These are phyloP conservation scores for Stratiomys singularior DNA, from an alignment of 2,888 invertebrate genomes.

Conservation along the genomic window DNA sequence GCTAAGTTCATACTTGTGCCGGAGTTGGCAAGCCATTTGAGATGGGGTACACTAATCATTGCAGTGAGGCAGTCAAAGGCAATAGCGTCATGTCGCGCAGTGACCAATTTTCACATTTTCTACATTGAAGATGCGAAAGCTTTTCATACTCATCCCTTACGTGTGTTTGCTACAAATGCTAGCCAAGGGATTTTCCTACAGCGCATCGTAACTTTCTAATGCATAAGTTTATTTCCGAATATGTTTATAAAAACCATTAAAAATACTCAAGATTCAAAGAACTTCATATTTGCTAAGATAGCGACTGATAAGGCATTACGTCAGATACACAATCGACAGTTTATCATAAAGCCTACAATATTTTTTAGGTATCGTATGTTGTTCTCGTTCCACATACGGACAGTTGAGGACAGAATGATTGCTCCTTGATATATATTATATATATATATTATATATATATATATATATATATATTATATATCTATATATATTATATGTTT, in stretches of 20 bases:
- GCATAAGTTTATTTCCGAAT: background rate
- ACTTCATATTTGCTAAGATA: background rate
- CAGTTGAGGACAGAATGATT: no score
- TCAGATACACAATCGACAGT: background rate
- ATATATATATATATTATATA: no score
- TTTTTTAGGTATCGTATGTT: no score
- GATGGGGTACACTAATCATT: slow-evolving; percentile 13
- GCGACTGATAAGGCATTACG: slow-evolving; percentile 19
- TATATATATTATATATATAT: no score
- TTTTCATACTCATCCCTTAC: background rate
- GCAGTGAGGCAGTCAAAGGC: slow-evolving; percentile 44
- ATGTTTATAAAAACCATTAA: no score
- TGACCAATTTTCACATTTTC: background rate
- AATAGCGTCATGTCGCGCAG: slow-evolving; percentile 11
- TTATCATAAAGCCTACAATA: background rate
- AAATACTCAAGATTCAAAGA: background rate
- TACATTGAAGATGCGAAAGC: slow-evolving; percentile 7
- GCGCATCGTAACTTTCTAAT: background rate
- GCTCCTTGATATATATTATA: no score
- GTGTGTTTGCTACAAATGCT: background rate
- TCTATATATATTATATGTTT: no score
- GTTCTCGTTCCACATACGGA: no score
- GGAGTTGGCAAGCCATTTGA: slow-evolving; percentile 6
- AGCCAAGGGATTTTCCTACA: background rate
- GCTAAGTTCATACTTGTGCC: slow-evolving; percentile 32